Evolutionary conservation across 1,140 invertebrate genomes (phyloP).

Genomic region (Aphelinus certus): DNA sequence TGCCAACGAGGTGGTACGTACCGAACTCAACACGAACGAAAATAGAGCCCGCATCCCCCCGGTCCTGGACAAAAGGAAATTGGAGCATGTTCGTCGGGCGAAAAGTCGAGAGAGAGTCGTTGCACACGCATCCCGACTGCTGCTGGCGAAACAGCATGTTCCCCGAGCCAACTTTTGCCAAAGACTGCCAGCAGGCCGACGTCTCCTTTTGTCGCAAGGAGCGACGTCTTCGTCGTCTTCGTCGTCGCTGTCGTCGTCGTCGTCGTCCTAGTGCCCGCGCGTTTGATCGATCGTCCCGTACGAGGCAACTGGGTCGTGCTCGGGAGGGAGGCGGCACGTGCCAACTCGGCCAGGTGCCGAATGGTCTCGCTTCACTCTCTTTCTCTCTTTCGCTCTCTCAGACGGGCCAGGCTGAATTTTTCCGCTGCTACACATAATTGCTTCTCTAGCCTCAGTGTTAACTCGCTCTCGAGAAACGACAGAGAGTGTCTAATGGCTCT

Average conservation of each 20-base stretch:
- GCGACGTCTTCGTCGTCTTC: not conserved
- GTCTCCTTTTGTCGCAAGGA: not conserved
- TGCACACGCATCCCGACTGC: no score
- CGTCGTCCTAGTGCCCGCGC: conserved; percentile 19
- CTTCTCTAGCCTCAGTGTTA: not conserved
- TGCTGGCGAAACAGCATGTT: no score
- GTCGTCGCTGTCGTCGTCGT: not conserved
- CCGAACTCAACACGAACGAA: no score
- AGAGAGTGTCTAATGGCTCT: no score
- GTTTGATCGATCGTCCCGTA: conserved; percentile 49
- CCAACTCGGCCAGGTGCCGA: not conserved
- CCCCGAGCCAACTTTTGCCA: not conserved
- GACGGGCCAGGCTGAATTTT: no score
- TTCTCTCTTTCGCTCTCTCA: not conserved
- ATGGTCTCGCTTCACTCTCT: not conserved
- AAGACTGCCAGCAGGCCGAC: conserved; percentile 11
- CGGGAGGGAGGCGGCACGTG: not conserved
- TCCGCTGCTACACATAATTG: not conserved
- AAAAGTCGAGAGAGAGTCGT: no score
- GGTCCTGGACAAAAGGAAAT: no score
- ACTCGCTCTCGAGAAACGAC: no score
- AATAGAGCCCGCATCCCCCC: no score
- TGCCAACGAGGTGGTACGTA: no score
- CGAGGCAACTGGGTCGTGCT: conserved; percentile 39
- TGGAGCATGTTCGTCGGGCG: no score